Evolutionary conservation across 1,140 invertebrate genomes (phyloP), one percentile per base, ranked within the genome.

Genomic region (Drosophila ficusphila): DNA sequence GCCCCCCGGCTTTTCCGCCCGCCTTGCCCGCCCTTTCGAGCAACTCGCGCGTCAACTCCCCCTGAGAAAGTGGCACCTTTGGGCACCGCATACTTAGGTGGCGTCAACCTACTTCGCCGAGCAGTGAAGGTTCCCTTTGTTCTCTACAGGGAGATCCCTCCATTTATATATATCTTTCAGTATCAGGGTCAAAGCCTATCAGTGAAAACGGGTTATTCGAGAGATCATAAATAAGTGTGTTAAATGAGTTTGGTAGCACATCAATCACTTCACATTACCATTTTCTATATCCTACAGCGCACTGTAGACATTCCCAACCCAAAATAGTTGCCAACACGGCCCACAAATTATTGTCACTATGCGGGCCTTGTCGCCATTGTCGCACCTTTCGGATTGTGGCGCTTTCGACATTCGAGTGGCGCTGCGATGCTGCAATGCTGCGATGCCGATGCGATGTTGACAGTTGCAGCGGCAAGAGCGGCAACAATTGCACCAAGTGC

Each of bases 311-410:
- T 75, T 62, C 58, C 75, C 48, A 46, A 68, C 57, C 39, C 61
- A 64, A 81, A 85, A 85, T 85, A 88, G 73, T 74, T 62, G 72
- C 61, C 67, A 57, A 58, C 52, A 53, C 76, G 65, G 44, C 76
- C 81, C 77, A 81, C 81, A 86, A 86, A 70, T 74, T 81, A 79
- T 85, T 85, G 79, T 72, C 79, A 74, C 70, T 69, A 51, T 74
- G 74, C 64, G 54, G 34, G 48, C 27, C 60, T 64, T 60, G 48
- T 57, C 48, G 71, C 61, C 71, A 76, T 76, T 76, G 73, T 76
- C 71, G 56, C 74, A 85, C 79, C 81, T 86, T 86, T 79, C 18
- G 12, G 27, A n/a, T 53, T 39, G 36, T 64, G 54, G 60, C 60
- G 61, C 61, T 65, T 48, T 62, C 41, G 61, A 60, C 56, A 29